Base-by-base conservation (phyloP, 23 tunicate genomes). In the Aplidium turbinatum region DNA sequence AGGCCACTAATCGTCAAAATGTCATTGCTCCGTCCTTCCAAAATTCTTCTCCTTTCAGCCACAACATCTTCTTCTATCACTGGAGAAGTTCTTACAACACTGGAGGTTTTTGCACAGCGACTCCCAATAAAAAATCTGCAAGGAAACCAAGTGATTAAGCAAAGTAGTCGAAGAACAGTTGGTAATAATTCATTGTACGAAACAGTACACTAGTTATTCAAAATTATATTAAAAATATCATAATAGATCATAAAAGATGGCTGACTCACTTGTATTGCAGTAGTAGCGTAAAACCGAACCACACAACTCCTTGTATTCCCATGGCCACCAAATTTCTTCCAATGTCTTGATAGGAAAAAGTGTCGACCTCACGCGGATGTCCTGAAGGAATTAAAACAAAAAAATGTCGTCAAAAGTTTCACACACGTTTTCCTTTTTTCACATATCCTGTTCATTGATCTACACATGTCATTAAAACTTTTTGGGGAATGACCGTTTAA, bases 261-360 rank as follows among this genome's bases (percentile, higher is more conserved):
- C n/a, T n/a, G n/a, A 65, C 50, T 22, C 46, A 83, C 97, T 76
- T 84, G 86, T 83, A 91, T 71, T 94, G 89, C 18, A 94, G 73
- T 21, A 94, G 75, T 1, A 94, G 29, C 2, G 85, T 80, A 16
- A 94, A 31, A 30, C 40, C 30, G 58, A 94, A 86, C 53, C 87
- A 94, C 32, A 82, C 51, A 27, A 83, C 35, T 23, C 94, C 94
- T 54, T 77, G 77, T 5, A 87, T 63, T 1, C 90, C 95, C 86
- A 94, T 63, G 1, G 94, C 95, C 31, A 83, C 38, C 3, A 87
- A 54, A 40, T 82, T 86, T 65, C 83, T 63, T 24, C 99, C 99
- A 29, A 78, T 85, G 9, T 63, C 20, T 0, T 82, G 86, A 47
- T 68, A 85, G 20, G 60, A 70, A 48, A 91, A 79, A 1, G 97